Percentiles rank a stretch among this genome's conserved stretches.
Evolutionary conservation across 2,888 invertebrate genomes (phyloP).

Genomic region (Rhagophthalmus giganteus): DNA sequence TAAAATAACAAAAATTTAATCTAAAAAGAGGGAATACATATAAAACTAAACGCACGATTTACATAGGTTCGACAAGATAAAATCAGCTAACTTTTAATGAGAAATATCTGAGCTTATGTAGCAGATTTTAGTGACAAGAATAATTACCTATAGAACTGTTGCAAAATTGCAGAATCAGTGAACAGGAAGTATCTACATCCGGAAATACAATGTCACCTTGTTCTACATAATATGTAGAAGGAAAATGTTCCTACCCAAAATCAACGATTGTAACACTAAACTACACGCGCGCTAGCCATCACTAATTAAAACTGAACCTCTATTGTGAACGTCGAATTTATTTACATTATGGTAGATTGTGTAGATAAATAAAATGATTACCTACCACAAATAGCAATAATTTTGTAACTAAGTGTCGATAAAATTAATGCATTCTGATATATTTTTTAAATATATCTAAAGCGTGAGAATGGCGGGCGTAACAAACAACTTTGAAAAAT

Average conservation of each 20-base stretch:
- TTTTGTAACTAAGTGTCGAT: no score
- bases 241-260: conserved; percentile 25
- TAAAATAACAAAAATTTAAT: no score
- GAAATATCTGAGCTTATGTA: conserved; percentile 36
- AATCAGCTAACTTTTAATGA: conserved; percentile 31
- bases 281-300: no score
- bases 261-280: conserved; percentile 20
- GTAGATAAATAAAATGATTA: no score
- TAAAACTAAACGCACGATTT: conserved; percentile 2
- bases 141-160: conserved; percentile 28
- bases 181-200: conserved; percentile 20
- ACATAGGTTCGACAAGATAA: conserved; percentile 17
- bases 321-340: no score
- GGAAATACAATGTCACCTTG: conserved; percentile 23
- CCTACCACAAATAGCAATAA: no score
- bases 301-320: no score
- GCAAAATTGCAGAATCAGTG: conserved; percentile 26
- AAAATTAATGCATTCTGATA: no score
- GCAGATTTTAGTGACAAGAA: conserved; percentile 35
- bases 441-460: no score
- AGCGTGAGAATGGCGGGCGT: conserved; percentile 20
- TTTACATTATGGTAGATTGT: no score
- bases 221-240: conserved; percentile 30
- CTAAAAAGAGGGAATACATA: no score
- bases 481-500: conserved; percentile 43